Evolutionary conservation across 2,113 vertebrate species (phyloP), one percentile per base, ranked within the genome.

Genomic region (Callipepla californica): DNA sequence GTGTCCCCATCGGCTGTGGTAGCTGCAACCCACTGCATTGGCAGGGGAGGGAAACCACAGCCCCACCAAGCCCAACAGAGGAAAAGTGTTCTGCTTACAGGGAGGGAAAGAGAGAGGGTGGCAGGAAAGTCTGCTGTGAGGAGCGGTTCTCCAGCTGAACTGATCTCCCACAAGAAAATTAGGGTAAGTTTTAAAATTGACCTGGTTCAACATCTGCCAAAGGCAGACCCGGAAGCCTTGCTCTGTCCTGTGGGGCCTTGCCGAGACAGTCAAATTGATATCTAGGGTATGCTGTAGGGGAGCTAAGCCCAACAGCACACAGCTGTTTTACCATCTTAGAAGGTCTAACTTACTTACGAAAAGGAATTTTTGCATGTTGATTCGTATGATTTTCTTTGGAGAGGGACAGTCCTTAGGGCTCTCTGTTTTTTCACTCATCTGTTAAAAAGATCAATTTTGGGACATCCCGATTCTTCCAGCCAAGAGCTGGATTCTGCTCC

Each of bases 401-500:
- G 75, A 87, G 26, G 7, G 3, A 81, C 80, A 51, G 90, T 96
- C 91, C 85, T 94, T 74, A 85, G 95, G 90, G 93, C 76, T 95
- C 91, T 94, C 80, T 93, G 84, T 62, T 92, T 96, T 94, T 96
- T 95, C 87, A 93, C 95, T 94, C 88, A 85, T 84, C 91, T 96
- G 81, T 94, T 94, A 48, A 87, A 95, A 94, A 94, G 74, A 80
- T 63, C 87, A 90, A 83, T 92, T 94, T 93, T 94, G 94, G 97
- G 92, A 94, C 95, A 94, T 95, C 89, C 95, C 88, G 81, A 30
- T 72, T 85, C 58, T 88, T 87, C 62, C 66, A 79, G 95, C 89
- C 92, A 92, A 95, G 96, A 94, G 55, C 84, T 97, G 96, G 96
- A 97, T 87, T 94, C 87, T 94, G 76, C 92, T 96, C 51, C 89